Percentiles rank a stretch among this genome's conserved stretches.
These are phyloP conservation scores for Thunnus albacares DNA, from an alignment of 2,797 vertebrate genomes.

Conservation along the genomic window DNA sequence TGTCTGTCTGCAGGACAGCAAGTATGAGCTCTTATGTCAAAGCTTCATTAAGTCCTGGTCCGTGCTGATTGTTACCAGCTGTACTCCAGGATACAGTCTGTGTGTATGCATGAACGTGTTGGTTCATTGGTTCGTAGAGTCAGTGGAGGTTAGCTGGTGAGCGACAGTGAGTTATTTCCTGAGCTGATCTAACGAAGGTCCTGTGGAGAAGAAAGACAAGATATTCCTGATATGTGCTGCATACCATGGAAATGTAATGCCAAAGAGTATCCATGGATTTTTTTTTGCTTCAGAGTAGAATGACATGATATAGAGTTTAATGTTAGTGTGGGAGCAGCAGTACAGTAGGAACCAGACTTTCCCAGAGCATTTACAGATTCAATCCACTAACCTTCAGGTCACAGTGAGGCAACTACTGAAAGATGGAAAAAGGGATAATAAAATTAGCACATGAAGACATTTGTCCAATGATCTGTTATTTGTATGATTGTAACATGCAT, in stretches of 20 bases:
- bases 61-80: slow-evolving; percentile 85
- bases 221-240: slow-evolving; percentile 50
- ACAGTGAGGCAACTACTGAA: slow-evolving; percentile 6
- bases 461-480: neutral
- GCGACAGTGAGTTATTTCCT: slow-evolving; percentile 80
- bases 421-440: neutral
- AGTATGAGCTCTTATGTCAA: slow-evolving; percentile 74
- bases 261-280: slow-evolving; percentile 46
- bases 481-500: slow-evolving; percentile 14
- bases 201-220: slow-evolving; percentile 64
- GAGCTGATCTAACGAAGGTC: slow-evolving; percentile 76
- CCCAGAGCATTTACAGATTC: slow-evolving; percentile 18
- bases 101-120: slow-evolving; percentile 10
- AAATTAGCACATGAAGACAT: neutral
- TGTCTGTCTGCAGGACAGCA: slow-evolving; percentile 64
- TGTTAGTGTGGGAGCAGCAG: slow-evolving; percentile 35
- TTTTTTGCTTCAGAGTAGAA: slow-evolving; percentile 19
- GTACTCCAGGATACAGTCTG: slow-evolving; percentile 52
- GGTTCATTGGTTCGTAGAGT: slow-evolving; percentile 47
- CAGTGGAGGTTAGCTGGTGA: slow-evolving; percentile 48
- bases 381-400: slow-evolving; percentile 10
- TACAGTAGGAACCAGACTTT: slow-evolving; percentile 48
- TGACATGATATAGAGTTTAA: slow-evolving; percentile 44
- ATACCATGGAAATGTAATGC: slow-evolving; percentile 55
- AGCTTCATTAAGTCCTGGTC: slow-evolving; percentile 76